Evolutionary conservation across 1,140 invertebrate genomes (phyloP).

Genomic region (Schlechtendalia chinensis): DNA sequence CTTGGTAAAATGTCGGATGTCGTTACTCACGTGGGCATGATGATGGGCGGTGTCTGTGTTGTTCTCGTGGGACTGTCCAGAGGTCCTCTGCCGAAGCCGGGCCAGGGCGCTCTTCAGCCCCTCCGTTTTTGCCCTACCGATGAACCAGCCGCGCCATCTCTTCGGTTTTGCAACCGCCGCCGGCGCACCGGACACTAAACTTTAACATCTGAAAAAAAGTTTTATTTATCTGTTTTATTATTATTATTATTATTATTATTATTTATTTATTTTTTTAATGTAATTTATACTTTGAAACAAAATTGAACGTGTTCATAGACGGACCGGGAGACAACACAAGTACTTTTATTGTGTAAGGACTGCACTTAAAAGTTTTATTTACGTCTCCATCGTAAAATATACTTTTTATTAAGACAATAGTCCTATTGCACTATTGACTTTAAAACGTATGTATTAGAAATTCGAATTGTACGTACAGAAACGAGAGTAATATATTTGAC

Average conservation of each 20-base stretch:
- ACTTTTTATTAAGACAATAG: neutral
- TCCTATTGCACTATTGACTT: neutral
- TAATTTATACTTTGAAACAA: neutral
- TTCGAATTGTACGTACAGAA: neutral
- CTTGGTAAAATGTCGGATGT: too few relatives aligned
- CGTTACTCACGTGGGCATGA: constrained; percentile 34
- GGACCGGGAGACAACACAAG: neutral
- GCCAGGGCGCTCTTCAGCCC: constrained; percentile 55
- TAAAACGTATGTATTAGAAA: neutral
- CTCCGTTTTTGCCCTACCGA: constrained; percentile 53
- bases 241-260: too few relatives aligned
- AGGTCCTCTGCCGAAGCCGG: constrained; percentile 56
- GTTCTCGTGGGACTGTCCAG: constrained; percentile 50
- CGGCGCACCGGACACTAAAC: constrained; percentile 8
- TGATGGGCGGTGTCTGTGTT: constrained; percentile 31
- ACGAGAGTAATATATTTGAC: too few relatives aligned
- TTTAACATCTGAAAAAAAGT: constrained; percentile 24
- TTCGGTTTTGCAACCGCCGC: constrained; percentile 36
- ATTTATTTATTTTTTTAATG: too few relatives aligned
- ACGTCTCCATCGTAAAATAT: neutral
- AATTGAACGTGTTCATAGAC: neutral
- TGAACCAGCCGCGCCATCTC: constrained; percentile 41
- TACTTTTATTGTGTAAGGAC: neutral
- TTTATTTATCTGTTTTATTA: neutral
- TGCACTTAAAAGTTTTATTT: neutral